Percentiles rank a stretch among this genome's conserved stretches.
These are phyloP conservation scores for Stegostoma tigrinum DNA, from an alignment of 2,113 vertebrate species.

Conservation along the genomic window DNA sequence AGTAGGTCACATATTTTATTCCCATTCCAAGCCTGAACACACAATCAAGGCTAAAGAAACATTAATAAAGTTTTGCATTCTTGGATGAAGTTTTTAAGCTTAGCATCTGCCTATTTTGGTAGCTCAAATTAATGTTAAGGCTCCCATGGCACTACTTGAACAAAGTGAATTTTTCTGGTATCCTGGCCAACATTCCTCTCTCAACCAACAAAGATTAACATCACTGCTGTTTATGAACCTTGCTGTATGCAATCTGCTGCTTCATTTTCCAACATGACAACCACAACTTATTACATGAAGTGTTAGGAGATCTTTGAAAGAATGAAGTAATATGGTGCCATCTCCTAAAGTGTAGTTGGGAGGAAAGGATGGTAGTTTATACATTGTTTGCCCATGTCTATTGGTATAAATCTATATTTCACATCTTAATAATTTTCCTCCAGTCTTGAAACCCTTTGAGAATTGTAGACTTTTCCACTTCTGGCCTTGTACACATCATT, in stretches of 20 bases:
- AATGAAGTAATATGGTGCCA: not conserved
- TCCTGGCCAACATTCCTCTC: not conserved
- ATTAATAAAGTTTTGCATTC: not conserved
- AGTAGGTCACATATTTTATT: not conserved
- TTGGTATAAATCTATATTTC: not conserved
- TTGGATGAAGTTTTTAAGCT: not conserved
- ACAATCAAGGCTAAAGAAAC: not conserved
- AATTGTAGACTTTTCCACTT: no score
- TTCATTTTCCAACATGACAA: not conserved
- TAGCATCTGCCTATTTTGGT: not conserved
- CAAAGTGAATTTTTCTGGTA: not conserved
- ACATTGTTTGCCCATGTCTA: not conserved
- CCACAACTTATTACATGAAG: not conserved
- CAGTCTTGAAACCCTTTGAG: no score
- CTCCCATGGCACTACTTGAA: conserved; percentile 13
- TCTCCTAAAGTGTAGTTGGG: not conserved
- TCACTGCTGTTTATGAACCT: not conserved
- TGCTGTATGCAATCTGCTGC: not conserved
- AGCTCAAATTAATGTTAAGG: not conserved
- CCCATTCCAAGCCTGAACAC: not conserved
- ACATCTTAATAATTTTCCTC: not conserved
- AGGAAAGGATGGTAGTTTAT: not conserved
- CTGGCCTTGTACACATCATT: no score
- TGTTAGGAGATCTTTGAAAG: not conserved
- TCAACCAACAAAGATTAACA: not conserved